Conservation (phyloP, 1,140 invertebrate species). For the Trachymyrmex septentrionalis region DNA sequence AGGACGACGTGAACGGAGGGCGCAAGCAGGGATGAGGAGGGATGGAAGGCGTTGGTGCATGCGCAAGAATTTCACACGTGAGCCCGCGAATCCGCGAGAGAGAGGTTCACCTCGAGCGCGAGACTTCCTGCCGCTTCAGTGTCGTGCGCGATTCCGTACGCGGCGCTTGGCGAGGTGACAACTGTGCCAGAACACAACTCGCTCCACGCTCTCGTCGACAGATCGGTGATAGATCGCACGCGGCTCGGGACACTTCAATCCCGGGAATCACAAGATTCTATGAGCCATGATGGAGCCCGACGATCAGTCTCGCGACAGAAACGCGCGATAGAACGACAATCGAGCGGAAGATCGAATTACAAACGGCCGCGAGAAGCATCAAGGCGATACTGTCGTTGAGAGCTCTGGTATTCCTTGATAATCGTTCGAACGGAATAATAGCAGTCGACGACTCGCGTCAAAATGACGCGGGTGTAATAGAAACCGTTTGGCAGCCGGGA, state of each 20-base stretch:
- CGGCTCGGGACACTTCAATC: background rate
- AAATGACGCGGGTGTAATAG: slow-evolving; percentile 49
- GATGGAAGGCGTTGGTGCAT: slow-evolving; percentile 81
- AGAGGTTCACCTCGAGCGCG: slow-evolving; percentile 78
- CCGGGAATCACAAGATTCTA: background rate
- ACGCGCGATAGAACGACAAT: slow-evolving; percentile 2
- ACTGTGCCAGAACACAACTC: slow-evolving; percentile 46
- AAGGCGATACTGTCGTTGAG: slow-evolving; percentile 4
- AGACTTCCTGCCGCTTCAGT: slow-evolving; percentile 83
- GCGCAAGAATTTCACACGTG: slow-evolving; percentile 85
- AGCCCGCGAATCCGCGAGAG: slow-evolving; percentile 84
- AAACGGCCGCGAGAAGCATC: background rate
- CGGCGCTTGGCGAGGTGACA: slow-evolving; percentile 72
- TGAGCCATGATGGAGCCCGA: background rate
- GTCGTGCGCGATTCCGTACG: slow-evolving; percentile 83
- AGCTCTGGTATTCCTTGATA: background rate
- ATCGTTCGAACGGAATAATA: slow-evolving; percentile 14
- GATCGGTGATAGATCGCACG: slow-evolving; percentile 36
- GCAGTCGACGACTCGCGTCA: background rate
- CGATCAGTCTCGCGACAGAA: background rate
- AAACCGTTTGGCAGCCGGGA: slow-evolving; percentile 31
- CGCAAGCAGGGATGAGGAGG: slow-evolving; percentile 38
- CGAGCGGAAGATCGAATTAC: background rate
- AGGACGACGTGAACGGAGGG: slow-evolving; percentile 46
- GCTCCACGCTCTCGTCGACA: background rate